Conservation (phyloP, 2,797 vertebrate species). For the Thunnus albacares region DNA sequence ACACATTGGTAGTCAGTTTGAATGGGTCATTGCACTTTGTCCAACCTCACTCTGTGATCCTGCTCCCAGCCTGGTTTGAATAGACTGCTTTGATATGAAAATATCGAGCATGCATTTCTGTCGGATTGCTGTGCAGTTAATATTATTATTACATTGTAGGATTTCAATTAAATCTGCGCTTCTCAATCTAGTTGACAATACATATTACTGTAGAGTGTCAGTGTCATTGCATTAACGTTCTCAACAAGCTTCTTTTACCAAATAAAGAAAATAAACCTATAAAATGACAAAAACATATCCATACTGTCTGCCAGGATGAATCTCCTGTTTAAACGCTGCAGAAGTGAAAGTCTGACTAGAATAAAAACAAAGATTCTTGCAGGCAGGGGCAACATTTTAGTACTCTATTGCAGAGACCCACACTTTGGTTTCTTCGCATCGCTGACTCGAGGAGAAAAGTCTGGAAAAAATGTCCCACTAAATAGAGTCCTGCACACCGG, state of each 20-base stretch:
- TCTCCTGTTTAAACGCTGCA: background rate
- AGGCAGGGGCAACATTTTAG: background rate
- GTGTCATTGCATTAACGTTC: background rate
- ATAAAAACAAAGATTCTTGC: conserved; percentile 6
- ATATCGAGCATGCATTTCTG: background rate
- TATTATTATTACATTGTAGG: too few relatives aligned
- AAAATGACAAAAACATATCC: background rate
- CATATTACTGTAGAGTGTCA: background rate
- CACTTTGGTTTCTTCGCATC: conserved; percentile 1
- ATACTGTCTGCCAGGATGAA: background rate
- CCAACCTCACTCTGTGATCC: background rate
- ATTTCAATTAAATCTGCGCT: background rate
- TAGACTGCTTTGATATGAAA: background rate
- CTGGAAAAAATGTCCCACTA: background rate
- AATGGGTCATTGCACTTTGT: background rate
- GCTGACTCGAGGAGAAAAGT: background rate
- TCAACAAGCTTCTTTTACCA: too few relatives aligned
- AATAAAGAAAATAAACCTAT: background rate
- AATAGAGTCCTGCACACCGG: background rate
- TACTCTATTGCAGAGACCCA: background rate
- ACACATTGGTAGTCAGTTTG: background rate
- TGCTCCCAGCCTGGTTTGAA: background rate
- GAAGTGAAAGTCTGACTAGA: background rate
- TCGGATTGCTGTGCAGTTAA: background rate
- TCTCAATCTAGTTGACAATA: background rate